These are phyloP conservation scores for Mus pahari DNA, from an alignment of 2,113 vertebrate species.

Conservation along the genomic window DNA sequence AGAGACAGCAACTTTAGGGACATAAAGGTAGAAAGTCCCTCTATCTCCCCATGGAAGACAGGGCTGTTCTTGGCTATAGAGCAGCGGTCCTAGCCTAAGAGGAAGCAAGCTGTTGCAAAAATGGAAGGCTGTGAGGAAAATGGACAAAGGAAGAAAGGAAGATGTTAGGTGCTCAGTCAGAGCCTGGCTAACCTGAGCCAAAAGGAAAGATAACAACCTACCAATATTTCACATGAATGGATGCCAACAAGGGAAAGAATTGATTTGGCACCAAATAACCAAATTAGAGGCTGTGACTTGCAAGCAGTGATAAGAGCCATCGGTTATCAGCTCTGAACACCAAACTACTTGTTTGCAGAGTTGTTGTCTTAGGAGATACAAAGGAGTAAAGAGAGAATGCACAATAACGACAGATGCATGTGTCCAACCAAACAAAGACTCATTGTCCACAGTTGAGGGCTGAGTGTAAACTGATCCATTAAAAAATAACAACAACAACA, in stretches of 20 bases:
- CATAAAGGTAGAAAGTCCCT: background rate
- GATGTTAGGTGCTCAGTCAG: slow-evolving; percentile 54
- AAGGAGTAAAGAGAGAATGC: slow-evolving; percentile 12
- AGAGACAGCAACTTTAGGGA: background rate
- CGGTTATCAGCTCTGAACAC: slow-evolving; percentile 75
- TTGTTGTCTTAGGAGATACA: slow-evolving; percentile 52
- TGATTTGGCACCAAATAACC: slow-evolving; percentile 55
- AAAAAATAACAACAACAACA: too few species aligned
- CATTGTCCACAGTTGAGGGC: background rate
- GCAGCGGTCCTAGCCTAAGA: background rate
- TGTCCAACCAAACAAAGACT: slow-evolving; percentile 16
- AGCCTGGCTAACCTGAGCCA: slow-evolving; percentile 46
- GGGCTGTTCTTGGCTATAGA: background rate
- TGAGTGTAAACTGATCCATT: background rate
- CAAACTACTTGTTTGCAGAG: slow-evolving; percentile 70
- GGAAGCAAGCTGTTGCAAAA: slow-evolving; percentile 17
- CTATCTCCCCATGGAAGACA: too few species aligned
- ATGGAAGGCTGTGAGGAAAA: slow-evolving; percentile 25
- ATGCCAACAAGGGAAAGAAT: slow-evolving; percentile 62
- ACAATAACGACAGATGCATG: background rate
- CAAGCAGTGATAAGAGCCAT: slow-evolving; percentile 72
- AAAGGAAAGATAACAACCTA: slow-evolving; percentile 72
- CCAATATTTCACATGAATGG: slow-evolving; percentile 73
- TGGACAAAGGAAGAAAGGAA: background rate
- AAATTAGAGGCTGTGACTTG: slow-evolving; percentile 52